These are phyloP conservation scores for Chloromyia formosa DNA, from an alignment of 2,888 invertebrate species.

Conservation along the genomic window DNA sequence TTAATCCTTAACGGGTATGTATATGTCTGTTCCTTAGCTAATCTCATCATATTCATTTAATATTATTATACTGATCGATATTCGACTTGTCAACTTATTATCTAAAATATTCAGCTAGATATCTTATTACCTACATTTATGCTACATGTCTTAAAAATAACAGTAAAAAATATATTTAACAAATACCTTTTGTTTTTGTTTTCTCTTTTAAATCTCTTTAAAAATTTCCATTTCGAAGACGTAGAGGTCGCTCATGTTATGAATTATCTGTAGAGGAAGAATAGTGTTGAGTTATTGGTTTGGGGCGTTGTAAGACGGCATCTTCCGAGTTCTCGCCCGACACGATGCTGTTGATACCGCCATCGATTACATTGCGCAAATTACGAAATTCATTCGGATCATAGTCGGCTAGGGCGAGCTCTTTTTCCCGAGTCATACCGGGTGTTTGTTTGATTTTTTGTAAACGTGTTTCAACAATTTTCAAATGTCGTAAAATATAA, in stretches of 20 bases:
- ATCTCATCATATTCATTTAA: not conserved
- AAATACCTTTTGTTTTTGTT: not conserved
- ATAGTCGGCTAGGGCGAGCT: slow-evolving; percentile 60
- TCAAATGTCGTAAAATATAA: slow-evolving; percentile 89
- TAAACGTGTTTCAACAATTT: slow-evolving; percentile 82
- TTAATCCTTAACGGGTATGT: not conserved
- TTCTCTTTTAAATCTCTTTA: not conserved
- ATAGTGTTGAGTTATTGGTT: slow-evolving; percentile 30
- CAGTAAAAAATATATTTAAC: slow-evolving; percentile 30
- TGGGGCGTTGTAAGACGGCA: slow-evolving; percentile 16
- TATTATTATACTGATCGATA: not conserved
- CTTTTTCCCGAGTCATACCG: slow-evolving; percentile 57
- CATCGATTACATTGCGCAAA: not conserved
- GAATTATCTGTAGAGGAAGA: not conserved
- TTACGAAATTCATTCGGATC: slow-evolving; percentile 60
- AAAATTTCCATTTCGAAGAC: slow-evolving; percentile 10
- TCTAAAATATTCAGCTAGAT: slow-evolving; percentile 1
- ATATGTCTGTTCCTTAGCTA: slow-evolving; percentile 11
- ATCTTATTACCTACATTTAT: not conserved
- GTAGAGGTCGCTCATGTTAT: slow-evolving; percentile 1
- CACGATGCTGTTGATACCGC: not conserved
- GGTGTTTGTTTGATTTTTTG: slow-evolving; percentile 60
- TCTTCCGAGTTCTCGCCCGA: not conserved
- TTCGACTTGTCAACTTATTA: not conserved
- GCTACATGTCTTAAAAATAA: slow-evolving; percentile 14